Evolutionary conservation across 2,888 invertebrate genomes (phyloP).

Genomic region (Arge pagana): DNA sequence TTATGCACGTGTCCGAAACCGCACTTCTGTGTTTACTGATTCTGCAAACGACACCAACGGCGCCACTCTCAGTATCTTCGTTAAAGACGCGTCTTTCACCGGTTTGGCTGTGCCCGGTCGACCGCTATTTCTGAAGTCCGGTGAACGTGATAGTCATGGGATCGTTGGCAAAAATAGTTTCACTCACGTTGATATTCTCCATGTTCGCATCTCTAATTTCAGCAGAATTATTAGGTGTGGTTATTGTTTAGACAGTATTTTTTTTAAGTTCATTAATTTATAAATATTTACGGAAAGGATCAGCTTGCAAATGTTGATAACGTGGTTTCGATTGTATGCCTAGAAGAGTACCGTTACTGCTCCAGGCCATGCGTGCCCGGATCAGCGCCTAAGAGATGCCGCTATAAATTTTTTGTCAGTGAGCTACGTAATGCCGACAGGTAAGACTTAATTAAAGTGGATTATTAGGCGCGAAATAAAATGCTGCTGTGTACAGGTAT

Average conservation of each 20-base stretch:
- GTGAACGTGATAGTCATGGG: slow-evolving; percentile 14
- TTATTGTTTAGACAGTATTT: no score
- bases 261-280: no score
- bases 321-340: slow-evolving; percentile 13
- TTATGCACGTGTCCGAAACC: no score
- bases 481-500: no score
- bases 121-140: slow-evolving; percentile 8
- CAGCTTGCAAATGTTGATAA: no score
- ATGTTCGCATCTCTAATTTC: no score
- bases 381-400: slow-evolving; percentile 34
- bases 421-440: slow-evolving; percentile 28
- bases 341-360: slow-evolving; percentile 38
- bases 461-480: no score
- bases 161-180: slow-evolving; percentile 15
- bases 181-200: no score
- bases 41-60: not conserved
- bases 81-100: slow-evolving; percentile 10
- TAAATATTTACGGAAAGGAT: no score
- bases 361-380: slow-evolving; percentile 35
- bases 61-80: slow-evolving; percentile 9
- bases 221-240: no score
- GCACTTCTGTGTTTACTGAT: no score
- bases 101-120: slow-evolving; percentile 6
- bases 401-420: slow-evolving; percentile 39
- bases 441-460: slow-evolving; percentile 24